phyloP scores from a whole-genome alignment of 2,113 vertebrate species.

The Turdus rufiventris region DNA sequence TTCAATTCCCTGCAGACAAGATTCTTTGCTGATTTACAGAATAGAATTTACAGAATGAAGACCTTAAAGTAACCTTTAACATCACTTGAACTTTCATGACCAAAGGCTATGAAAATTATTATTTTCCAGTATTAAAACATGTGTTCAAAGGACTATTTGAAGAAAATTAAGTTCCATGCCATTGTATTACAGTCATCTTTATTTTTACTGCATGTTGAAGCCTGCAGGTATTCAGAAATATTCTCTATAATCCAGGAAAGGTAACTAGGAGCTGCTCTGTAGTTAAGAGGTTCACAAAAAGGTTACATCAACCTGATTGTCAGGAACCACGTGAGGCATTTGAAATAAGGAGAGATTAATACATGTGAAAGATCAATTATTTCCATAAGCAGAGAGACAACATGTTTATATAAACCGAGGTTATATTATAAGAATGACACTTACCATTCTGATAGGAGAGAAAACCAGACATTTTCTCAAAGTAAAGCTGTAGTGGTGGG shows the following conservation, averaged over 20 bases:
- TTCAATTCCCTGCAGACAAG: neutral
- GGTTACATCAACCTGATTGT: neutral
- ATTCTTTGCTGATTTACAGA: neutral
- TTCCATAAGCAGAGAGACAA: neutral
- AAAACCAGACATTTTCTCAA: neutral
- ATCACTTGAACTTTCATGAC: neutral
- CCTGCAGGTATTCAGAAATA: constrained; percentile 3
- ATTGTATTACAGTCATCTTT: neutral
- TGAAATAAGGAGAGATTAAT: constrained; percentile 21
- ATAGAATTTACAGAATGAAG: neutral
- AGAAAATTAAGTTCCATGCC: constrained; percentile 11
- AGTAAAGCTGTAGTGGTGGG: neutral
- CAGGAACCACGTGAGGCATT: neutral
- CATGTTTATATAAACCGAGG: neutral
- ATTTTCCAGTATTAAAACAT: neutral
- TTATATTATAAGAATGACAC: neutral
- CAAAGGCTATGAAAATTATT: neutral
- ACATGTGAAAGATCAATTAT: neutral
- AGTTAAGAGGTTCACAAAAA: constrained; percentile 34
- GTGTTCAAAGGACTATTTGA: neutral
- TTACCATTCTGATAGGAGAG: neutral
- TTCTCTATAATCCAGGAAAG: neutral
- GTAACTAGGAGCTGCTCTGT: neutral
- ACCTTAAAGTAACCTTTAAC: constrained; percentile 27
- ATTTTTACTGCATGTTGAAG: constrained; percentile 10